phyloP scores from a whole-genome alignment of 2,888 invertebrate species.

The Pyrochroa serraticornis region DNA sequence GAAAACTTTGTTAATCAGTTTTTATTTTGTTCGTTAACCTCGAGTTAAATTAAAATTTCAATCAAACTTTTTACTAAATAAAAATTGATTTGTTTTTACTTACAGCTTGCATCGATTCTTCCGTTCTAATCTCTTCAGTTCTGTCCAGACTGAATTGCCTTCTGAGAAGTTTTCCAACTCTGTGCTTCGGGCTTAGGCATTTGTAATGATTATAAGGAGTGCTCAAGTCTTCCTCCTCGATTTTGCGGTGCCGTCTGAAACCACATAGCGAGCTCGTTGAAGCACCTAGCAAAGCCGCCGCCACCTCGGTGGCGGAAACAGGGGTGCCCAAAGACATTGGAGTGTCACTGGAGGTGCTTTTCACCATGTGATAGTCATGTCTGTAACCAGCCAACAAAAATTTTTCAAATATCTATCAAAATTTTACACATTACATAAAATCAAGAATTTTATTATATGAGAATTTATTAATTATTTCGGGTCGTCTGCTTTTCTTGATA shows the following conservation, averaged over 20 bases:
- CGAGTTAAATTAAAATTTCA: not conserved
- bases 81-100: conserved; percentile 45
- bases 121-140: conserved; percentile 61
- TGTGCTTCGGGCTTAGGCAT: conserved; percentile 68
- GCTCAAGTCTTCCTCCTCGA: conserved; percentile 69
- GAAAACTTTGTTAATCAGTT: not conserved
- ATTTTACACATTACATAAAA: too few relatives aligned
- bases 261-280: conserved; percentile 61
- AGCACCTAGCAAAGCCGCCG: conserved; percentile 61
- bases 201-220: conserved; percentile 78
- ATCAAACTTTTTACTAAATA: not conserved
- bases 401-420: too few relatives aligned
- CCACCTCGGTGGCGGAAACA: conserved; percentile 62
- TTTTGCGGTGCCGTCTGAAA: conserved; percentile 54
- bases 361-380: conserved; percentile 54
- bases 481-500: too few relatives aligned
- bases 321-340: conserved; percentile 58
- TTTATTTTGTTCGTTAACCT: not conserved
- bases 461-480: too few relatives aligned
- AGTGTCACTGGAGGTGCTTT: conserved; percentile 59
- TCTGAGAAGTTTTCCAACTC: conserved; percentile 60
- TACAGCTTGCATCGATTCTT: conserved; percentile 56
- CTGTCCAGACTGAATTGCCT: conserved; percentile 75
- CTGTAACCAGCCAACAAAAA: conserved; percentile 23
- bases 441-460: too few relatives aligned